Conservation (phyloP, 2,888 invertebrate genomes). For the Ochropleura plecta region DNA sequence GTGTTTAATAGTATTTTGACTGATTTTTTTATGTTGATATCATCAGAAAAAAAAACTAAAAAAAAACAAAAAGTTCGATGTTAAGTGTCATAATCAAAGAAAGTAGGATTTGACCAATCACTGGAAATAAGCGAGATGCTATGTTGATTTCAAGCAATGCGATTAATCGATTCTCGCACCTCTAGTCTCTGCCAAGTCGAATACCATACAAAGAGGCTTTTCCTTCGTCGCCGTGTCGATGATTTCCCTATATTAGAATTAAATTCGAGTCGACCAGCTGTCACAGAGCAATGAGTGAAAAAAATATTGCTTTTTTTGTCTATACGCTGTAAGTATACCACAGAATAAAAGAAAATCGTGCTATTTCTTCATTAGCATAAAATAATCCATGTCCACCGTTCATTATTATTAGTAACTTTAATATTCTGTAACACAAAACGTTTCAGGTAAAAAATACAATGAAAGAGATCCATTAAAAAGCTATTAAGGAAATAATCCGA, state of each 20-base stretch:
- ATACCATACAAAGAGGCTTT: background rate
- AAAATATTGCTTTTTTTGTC: background rate
- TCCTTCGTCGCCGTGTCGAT: too few species aligned
- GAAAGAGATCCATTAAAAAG: slow-evolving; percentile 51
- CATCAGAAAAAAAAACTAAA: too few species aligned
- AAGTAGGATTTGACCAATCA: background rate
- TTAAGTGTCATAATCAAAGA: too few species aligned
- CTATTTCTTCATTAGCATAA: slow-evolving; percentile 5
- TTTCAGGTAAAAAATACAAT: slow-evolving; percentile 41
- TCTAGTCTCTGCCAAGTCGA: background rate
- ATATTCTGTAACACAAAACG: slow-evolving; percentile 24
- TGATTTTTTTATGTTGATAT: background rate
- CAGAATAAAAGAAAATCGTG: slow-evolving; percentile 1
- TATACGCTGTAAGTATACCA: background rate
- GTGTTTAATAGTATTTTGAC: slow-evolving; percentile 1
- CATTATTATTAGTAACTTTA: slow-evolving; percentile 21
- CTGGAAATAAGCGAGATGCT: background rate
- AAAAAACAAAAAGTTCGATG: too few species aligned
- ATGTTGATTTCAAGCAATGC: background rate
- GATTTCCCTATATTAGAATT: too few species aligned
- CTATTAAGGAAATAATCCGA: slow-evolving; percentile 47
- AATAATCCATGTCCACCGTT: background rate
- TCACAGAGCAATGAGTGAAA: background rate
- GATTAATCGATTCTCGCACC: background rate
- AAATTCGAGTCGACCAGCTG: too few species aligned